Evolutionary conservation across 2,888 invertebrate genomes (phyloP).

Genomic region (Dicranocentrus wangi): DNA sequence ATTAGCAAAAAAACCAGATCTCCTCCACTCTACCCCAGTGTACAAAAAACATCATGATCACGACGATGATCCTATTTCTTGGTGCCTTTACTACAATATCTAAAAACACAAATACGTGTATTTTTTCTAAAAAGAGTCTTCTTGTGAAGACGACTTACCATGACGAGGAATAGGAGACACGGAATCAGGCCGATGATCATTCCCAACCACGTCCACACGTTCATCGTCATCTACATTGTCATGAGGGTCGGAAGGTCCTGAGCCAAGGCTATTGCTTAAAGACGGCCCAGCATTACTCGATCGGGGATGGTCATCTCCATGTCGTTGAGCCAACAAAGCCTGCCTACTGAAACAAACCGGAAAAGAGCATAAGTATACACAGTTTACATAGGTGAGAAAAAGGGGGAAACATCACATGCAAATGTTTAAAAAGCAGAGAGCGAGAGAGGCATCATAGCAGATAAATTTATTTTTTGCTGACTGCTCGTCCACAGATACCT

Average conservation of each 20-base stretch:
- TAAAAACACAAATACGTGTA: too few species aligned
- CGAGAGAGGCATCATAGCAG: too few species aligned
- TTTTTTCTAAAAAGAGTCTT: neutral
- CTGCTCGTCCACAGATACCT: too few species aligned
- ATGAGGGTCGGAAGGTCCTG: conserved; percentile 73
- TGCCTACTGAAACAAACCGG: conserved; percentile 80
- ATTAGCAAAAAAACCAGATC: conserved; percentile 8
- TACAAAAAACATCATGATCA: neutral
- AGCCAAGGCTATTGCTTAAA: conserved; percentile 72
- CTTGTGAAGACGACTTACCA: conserved; percentile 56
- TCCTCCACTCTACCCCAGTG: neutral
- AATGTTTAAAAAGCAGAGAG: neutral
- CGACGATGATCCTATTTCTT: too few species aligned
- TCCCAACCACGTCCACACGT: conserved; percentile 90
- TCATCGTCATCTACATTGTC: conserved; percentile 83
- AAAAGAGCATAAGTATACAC: conserved; percentile 12
- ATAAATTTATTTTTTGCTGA: too few species aligned
- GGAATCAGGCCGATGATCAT: conserved; percentile 77
- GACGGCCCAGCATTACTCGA: conserved; percentile 72
- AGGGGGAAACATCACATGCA: neutral
- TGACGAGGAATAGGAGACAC: conserved; percentile 72
- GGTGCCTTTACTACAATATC: too few species aligned
- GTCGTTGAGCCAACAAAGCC: conserved; percentile 78
- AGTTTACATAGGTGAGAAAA: too few species aligned
- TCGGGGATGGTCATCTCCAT: conserved; percentile 74